A percentile compares a stretch with the other conserved stretches of the same genome.
phyloP scores from a whole-genome alignment of 2,797 vertebrate genomes.

The Tarsius wallacei region DNA sequence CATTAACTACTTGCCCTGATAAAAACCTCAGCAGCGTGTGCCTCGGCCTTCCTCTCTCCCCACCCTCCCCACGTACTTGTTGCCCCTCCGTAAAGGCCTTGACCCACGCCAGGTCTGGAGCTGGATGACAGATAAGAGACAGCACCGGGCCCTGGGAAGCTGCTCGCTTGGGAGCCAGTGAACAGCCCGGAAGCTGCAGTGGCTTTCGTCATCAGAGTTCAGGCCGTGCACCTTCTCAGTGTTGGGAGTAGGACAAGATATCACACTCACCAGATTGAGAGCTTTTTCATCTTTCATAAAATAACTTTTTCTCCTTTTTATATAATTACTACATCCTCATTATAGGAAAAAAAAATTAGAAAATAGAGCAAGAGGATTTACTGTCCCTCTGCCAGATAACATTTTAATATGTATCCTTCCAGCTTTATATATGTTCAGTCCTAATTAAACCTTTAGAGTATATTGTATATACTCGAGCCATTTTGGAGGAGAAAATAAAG shows the following conservation, averaged over 20 bases:
- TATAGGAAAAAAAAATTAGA: not conserved
- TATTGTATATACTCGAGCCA: not conserved
- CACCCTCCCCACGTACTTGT: not conserved
- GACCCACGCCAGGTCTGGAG: fast-evolving
- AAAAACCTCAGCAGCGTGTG: not conserved
- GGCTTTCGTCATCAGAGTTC: too few relatives aligned
- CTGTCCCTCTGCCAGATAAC: not conserved
- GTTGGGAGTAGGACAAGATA: conserved; percentile 15
- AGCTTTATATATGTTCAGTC: not conserved
- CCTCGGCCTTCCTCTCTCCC: not conserved
- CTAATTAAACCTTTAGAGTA: conserved; percentile 19
- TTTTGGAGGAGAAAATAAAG: conserved; percentile 16
- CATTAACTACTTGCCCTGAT: not conserved
- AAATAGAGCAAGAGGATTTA: conserved; percentile 52
- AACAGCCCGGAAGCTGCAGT: too few relatives aligned
- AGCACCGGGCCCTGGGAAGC: too few relatives aligned
- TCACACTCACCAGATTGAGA: not conserved
- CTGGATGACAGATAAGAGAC: too few relatives aligned
- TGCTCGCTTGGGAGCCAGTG: too few relatives aligned
- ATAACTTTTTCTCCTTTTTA: conserved; percentile 3
- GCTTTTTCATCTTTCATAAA: not conserved
- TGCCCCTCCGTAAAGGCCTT: fast-evolving
- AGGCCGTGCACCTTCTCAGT: not conserved
- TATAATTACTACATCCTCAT: not conserved
- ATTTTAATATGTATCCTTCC: conserved; percentile 6